These are phyloP conservation scores for Helleia helle DNA, from an alignment of 2,888 invertebrate species.

Conservation along the genomic window DNA sequence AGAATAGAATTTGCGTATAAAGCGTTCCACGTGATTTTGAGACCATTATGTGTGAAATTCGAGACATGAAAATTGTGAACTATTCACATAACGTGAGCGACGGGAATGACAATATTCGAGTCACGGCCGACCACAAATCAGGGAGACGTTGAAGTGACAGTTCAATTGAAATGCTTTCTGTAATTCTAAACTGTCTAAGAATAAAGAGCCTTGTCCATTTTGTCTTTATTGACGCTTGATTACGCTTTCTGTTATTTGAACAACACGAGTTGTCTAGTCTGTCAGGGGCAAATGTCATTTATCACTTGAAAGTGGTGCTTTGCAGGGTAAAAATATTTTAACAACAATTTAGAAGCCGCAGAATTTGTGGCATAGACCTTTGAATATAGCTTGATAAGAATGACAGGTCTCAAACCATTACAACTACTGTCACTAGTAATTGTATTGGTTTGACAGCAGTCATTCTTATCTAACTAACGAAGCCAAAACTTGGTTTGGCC, in stretches of 20 bases:
- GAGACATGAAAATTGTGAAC: neutral
- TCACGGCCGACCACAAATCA: neutral
- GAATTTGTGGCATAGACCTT: too few species aligned
- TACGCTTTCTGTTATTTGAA: neutral
- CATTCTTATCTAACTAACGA: too few species aligned
- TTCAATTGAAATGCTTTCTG: neutral
- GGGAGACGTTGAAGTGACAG: neutral
- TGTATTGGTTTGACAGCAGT: too few species aligned
- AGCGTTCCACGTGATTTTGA: neutral
- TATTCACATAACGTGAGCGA: neutral
- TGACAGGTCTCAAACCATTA: too few species aligned
- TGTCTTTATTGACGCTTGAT: neutral
- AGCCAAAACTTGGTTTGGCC: too few species aligned
- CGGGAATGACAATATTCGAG: neutral
- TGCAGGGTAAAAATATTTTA: too few species aligned
- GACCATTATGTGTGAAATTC: conserved; percentile 2
- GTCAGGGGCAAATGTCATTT: too few species aligned
- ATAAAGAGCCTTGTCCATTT: neutral
- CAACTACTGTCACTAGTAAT: too few species aligned
- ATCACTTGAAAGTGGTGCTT: too few species aligned
- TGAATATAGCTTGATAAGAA: too few species aligned
- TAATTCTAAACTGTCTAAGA: neutral
- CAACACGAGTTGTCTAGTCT: too few species aligned
- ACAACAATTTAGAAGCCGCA: too few species aligned
- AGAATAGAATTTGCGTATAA: neutral